Evolutionary conservation across 2,888 invertebrate species (phyloP), one percentile per base, ranked within the genome.

Genomic region (Myopa testacea): DNA sequence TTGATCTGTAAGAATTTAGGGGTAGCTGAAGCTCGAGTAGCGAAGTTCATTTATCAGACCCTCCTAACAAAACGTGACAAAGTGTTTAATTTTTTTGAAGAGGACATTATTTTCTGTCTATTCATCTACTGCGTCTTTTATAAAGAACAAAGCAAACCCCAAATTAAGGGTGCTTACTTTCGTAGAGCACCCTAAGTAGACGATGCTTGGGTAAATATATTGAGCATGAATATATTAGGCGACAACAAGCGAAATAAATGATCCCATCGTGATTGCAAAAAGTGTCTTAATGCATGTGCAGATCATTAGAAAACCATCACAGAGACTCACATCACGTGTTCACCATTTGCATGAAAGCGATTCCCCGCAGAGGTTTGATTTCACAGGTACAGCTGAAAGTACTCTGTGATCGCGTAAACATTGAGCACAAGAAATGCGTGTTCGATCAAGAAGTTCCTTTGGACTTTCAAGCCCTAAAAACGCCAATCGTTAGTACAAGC

Each of bases 191-290:
- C 62, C 19, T 63, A 26, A 26, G 34, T 26, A 63, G 4, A 63
- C 26, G n/a, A 12, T 19, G 26, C 52, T 14, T 40, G 12, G n/a
- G 16, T 8, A 72, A 62, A n/a, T 10, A 19, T 19, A 72, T 62
- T 38, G 58, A 58, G 26, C 16, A 37, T 65, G 65, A 65, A 38
- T 65, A 65, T 14, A 65, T 65, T 65, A 65, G 14, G 38, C 34
- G 38, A 16, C 38, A 65, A 73, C 37, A 63, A 63, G n/a, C n/a
- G 19, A 63, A 45, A 73, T 73, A 63, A 73, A 73, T 73, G 73
- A 63, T 73, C 62, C 45, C 73, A 63, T 26, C 26, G 63, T 73
- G 73, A 73, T 63, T 50, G 63, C 62, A 45, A 73, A 73, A 73
- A 73, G 55, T 16, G 14, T 40, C 50, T 68, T 68, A 45, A 40